Evolutionary conservation across 2,797 vertebrate species (phyloP).

Genomic region (Mus spretus): DNA sequence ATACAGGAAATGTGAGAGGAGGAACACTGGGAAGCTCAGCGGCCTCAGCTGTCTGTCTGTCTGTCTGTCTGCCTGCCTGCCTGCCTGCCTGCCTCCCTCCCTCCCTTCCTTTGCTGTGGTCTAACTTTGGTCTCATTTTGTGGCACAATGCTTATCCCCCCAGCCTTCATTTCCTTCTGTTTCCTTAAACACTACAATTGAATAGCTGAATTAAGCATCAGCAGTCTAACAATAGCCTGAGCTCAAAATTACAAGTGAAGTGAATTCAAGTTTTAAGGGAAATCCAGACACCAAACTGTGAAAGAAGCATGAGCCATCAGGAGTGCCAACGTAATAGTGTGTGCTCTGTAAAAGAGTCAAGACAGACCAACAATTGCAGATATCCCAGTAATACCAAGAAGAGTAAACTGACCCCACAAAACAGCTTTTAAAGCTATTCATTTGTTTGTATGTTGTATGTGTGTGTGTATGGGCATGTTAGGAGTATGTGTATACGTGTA

Average conservation of each 20-base stretch:
- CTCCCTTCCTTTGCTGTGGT: background rate
- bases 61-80: too few species aligned
- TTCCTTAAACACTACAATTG: background rate
- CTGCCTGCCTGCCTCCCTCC: background rate
- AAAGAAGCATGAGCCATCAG: background rate
- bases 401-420: background rate
- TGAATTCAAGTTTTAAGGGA: conserved; percentile 26
- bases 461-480: background rate
- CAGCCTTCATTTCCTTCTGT: background rate
- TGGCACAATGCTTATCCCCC: background rate
- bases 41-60: background rate
- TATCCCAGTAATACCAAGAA: background rate
- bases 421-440: conserved; percentile 14
- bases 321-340: background rate
- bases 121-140: background rate
- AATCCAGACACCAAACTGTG: background rate
- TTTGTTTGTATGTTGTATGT: background rate
- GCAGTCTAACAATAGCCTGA: background rate
- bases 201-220: background rate
- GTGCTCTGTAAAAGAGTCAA: background rate
- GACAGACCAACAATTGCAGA: conserved; percentile 35
- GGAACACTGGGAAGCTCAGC: background rate
- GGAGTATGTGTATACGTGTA: background rate
- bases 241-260: conserved; percentile 36
- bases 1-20: background rate